Base-by-base conservation (phyloP, 2,888 invertebrate genomes). In the Hypena proboscidalis region DNA sequence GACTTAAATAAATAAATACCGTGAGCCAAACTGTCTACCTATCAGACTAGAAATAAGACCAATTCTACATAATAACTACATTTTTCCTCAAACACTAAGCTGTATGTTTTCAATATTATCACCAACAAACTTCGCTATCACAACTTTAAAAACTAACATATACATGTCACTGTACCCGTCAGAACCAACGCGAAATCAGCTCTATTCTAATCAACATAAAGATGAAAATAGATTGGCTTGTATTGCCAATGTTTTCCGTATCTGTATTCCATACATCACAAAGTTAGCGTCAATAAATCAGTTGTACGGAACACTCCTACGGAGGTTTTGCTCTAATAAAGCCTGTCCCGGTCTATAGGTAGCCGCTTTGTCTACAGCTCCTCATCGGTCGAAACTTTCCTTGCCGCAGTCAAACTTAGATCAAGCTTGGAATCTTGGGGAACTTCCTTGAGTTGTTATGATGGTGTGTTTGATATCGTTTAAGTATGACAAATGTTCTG, bases 351-450 rank as follows among this genome's bases (percentile, higher is more conserved):
- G 59, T 61, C 63, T 80, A 74, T 77, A 79, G 80, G 74, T 79
- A 80, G 79, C 70, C 73, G 72, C 74, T 80, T 85, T 84, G 83
- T 85, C 81, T 83, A 74, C 75, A 76, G 58, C 67, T 78, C 76
- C 80, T 83, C 85, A 80, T 83, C 79, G 80, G 81, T 70, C 72
- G 68, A 83, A 88, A 88, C 83, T 89, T 89, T 87, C 81, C 86
- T 83, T 84, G 85, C 85, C 83, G 65, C 80, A 86, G 81, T 83
- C 83, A 85, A 89, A 88, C 87, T 85, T 86, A 83, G 82, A 86
- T 87, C 85, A 81, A 77, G 77, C 72, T 61, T 70, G 70, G 76
- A 77, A 80, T 79, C 75, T 78, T 66, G 51, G 56, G 55, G 54
- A 54, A 69, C 52, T n/a, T 40, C 1, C 4, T 11, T 11, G 49